These are phyloP conservation scores for Stegastes partitus DNA, from an alignment of 2,113 vertebrate genomes.

Conservation along the genomic window DNA sequence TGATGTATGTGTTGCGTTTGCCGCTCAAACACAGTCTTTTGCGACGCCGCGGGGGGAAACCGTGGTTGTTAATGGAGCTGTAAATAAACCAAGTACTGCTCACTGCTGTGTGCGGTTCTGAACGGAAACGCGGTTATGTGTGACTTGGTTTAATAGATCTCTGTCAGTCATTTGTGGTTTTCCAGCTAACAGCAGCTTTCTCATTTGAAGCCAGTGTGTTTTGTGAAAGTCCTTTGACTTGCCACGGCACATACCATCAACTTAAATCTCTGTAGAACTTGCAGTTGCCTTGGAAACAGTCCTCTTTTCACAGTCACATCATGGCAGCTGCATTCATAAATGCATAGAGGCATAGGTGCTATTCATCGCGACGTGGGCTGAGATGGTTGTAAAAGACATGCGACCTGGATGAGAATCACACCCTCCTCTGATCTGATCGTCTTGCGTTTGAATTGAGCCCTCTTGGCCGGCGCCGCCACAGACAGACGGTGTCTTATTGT, in stretches of 20 bases:
- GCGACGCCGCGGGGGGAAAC: neutral
- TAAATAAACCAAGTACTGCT: neutral
- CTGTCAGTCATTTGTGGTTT: conserved; percentile 1
- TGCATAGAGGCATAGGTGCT: conserved; percentile 14
- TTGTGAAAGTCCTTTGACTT: conserved; percentile 21
- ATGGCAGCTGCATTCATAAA: conserved; percentile 28
- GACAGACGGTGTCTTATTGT: conserved; percentile 64
- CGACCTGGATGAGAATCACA: neutral
- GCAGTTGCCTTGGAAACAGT: conserved; percentile 70
- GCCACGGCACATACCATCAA: conserved; percentile 67
- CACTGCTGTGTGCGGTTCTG: neutral
- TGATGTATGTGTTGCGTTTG: neutral
- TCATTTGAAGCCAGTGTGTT: neutral
- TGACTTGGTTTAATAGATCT: conserved; percentile 16
- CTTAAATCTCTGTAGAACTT: conserved; percentile 65
- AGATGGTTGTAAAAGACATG: neutral
- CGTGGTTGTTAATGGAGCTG: neutral
- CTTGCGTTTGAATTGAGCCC: neutral
- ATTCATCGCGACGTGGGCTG: neutral
- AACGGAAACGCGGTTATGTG: conserved; percentile 11
- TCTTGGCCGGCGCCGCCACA: conserved; percentile 28
- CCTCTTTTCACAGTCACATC: conserved; percentile 19
- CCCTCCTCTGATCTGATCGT: neutral
- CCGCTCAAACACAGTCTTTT: neutral
- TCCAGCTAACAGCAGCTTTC: neutral